Evolutionary conservation across 2,888 invertebrate genomes (phyloP).

Genomic region (Acleris holmiana): DNA sequence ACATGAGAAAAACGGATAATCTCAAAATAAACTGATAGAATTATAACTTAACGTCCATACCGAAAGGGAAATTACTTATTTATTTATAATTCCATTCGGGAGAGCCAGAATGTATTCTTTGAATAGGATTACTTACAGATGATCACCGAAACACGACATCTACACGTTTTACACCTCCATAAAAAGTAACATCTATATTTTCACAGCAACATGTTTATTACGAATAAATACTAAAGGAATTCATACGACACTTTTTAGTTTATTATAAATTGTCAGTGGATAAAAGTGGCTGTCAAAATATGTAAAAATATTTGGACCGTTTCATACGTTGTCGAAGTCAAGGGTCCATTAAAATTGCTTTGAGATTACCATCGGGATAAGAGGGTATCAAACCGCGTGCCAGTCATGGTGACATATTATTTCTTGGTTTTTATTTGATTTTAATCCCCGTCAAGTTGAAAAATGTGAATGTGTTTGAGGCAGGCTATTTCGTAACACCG

Average conservation of each 20-base stretch:
- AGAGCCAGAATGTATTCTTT: neutral
- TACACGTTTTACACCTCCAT: constrained; percentile 17
- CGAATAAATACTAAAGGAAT: constrained; percentile 18
- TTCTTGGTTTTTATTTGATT: constrained; percentile 2
- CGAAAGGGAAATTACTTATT: no score
- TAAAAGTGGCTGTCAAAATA: constrained; percentile 36
- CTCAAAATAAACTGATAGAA: no score
- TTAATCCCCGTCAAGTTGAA: constrained; percentile 19
- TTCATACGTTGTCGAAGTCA: constrained; percentile 25
- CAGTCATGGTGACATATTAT: constrained; percentile 30
- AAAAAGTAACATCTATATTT: constrained; percentile 30
- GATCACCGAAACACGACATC: constrained; percentile 20
- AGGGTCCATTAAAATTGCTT: constrained; percentile 26
- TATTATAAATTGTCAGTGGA: constrained; percentile 23
- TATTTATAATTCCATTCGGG: no score
- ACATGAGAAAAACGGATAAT: no score
- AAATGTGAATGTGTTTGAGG: neutral
- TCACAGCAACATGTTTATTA: constrained; percentile 36
- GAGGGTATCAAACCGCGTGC: constrained; percentile 22
- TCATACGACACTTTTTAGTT: constrained; percentile 23
- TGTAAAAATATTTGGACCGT: constrained; percentile 35
- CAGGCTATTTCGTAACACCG: neutral
- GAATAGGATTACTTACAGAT: constrained; percentile 15
- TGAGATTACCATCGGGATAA: constrained; percentile 33
- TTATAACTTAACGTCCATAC: no score